Conservation (phyloP, 2,888 invertebrate species). For the Spicauda simplicius region DNA sequence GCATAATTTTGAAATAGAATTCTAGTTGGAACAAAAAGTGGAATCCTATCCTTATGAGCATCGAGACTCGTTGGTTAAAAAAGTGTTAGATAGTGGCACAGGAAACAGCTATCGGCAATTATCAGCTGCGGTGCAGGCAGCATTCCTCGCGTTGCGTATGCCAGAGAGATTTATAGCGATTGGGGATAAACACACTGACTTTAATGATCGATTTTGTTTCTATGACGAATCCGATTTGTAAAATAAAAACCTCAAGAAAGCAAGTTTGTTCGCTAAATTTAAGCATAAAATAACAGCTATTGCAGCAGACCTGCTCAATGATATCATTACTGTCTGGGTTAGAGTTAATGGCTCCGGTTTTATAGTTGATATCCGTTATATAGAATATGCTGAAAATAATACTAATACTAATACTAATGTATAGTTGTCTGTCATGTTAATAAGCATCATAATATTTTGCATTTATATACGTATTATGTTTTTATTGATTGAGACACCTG, state of each 20-base stretch:
- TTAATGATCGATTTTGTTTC: slow-evolving; percentile 6
- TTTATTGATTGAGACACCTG: not conserved
- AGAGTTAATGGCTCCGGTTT: no score
- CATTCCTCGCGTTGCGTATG: slow-evolving; percentile 53
- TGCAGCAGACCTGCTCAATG: no score
- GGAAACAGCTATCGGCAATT: slow-evolving; percentile 78
- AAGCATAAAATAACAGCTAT: not conserved
- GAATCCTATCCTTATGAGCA: slow-evolving; percentile 1
- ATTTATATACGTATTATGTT: not conserved
- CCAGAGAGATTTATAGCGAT: slow-evolving; percentile 60
- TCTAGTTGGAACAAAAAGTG: slow-evolving; percentile 11
- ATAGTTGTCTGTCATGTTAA: not conserved
- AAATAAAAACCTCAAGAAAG: not conserved
- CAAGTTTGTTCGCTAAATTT: slow-evolving; percentile 5
- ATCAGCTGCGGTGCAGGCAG: slow-evolving; percentile 54
- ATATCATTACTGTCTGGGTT: no score
- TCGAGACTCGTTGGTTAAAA: slow-evolving; percentile 53
- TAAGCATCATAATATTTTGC: not conserved
- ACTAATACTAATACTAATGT: no score
- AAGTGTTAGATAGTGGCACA: slow-evolving; percentile 69
- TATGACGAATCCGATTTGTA: not conserved
- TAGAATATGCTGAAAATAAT: no score
- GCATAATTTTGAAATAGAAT: slow-evolving; percentile 6
- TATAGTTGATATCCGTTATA: no score
- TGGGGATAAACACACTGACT: slow-evolving; percentile 42